Evolutionary conservation across 2,888 invertebrate species (phyloP).

Genomic region (Byasa hedistus): DNA sequence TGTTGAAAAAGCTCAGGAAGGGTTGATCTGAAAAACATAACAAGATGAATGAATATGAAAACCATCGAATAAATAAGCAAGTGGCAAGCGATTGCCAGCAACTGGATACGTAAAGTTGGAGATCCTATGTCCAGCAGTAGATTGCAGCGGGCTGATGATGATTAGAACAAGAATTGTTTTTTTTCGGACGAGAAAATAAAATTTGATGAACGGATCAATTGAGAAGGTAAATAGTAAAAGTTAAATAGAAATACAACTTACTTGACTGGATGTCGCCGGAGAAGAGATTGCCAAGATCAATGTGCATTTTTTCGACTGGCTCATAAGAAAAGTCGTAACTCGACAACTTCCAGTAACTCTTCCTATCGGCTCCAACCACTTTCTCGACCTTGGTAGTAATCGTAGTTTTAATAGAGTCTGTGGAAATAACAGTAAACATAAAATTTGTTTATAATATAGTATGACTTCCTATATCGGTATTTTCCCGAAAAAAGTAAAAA

Average conservation of each 20-base stretch:
- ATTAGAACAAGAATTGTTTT: not conserved
- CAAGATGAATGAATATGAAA: too few species aligned
- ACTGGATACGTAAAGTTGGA: too few species aligned
- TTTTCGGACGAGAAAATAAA: not conserved
- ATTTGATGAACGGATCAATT: not conserved
- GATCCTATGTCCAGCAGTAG: too few species aligned
- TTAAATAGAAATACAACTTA: not conserved
- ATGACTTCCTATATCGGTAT: too few species aligned
- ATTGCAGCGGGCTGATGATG: too few species aligned
- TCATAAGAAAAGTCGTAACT: conserved; percentile 21
- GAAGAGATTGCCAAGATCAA: conserved; percentile 21
- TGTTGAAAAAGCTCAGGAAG: conserved; percentile 5
- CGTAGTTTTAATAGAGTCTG: conserved; percentile 9
- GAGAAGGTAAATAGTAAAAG: not conserved
- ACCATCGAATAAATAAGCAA: too few species aligned
- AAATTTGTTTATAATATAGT: too few species aligned
- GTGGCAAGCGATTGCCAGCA: too few species aligned
- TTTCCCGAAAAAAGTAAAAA: too few species aligned
- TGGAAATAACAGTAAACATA: not conserved
- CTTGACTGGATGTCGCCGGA: not conserved
- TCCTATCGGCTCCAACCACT: conserved; percentile 16
- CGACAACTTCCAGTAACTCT: conserved; percentile 23
- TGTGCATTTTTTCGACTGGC: conserved; percentile 22
- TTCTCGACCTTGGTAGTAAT: conserved; percentile 11
- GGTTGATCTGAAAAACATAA: conserved; percentile 10